These are phyloP conservation scores for Zapus hudsonius DNA, from an alignment of 2,113 vertebrate species.

Conservation along the genomic window DNA sequence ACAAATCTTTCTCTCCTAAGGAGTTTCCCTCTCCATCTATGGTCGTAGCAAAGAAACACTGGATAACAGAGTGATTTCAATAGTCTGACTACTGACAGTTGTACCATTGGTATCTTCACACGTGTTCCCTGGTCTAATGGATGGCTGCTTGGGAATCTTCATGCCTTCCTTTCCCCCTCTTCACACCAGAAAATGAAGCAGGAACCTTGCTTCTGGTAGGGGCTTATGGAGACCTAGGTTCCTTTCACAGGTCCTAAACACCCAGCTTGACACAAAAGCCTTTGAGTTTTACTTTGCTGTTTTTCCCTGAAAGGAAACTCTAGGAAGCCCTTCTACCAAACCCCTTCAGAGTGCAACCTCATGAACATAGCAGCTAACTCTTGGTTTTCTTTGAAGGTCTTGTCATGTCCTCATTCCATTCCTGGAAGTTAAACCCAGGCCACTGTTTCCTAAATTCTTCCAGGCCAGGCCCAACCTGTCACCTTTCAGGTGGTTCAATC, in stretches of 20 bases:
- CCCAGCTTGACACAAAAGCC: not conserved
- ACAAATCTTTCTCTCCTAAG: not conserved
- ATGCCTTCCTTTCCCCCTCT: not conserved
- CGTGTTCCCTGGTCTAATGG: not conserved
- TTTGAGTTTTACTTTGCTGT: not conserved
- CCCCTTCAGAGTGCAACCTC: not conserved
- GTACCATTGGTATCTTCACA: not conserved
- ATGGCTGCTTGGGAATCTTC: not conserved
- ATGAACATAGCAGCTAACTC: not conserved
- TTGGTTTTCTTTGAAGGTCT: not conserved
- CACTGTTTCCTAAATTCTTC: not conserved
- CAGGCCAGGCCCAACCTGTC: not conserved
- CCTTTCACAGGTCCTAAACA: not conserved
- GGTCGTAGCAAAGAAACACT: not conserved
- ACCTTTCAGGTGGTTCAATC: not conserved
- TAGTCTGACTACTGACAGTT: conserved; percentile 5
- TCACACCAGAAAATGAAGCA: not conserved
- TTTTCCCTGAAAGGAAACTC: not conserved
- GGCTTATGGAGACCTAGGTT: not conserved
- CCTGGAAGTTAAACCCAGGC: not conserved
- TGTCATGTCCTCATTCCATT: not conserved
- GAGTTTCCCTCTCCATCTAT: not conserved
- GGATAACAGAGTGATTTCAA: not conserved
- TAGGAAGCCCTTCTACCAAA: not conserved
- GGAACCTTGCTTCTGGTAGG: not conserved